phyloP scores from a whole-genome alignment of 2,113 vertebrate species.

The Campylorhamphus procurvoides region DNA sequence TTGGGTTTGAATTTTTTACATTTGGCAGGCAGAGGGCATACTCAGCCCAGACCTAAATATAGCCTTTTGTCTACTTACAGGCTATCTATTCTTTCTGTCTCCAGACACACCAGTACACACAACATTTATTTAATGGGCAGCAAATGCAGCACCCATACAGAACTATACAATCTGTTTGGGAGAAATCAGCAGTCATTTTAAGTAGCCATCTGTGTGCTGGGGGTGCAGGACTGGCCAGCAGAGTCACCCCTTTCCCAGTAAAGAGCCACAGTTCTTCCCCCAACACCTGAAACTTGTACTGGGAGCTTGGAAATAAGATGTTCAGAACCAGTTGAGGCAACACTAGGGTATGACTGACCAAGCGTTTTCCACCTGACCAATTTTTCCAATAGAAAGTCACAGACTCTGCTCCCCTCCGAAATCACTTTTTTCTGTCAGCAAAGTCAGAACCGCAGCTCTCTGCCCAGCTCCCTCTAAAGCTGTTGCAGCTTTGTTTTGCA shows the following conservation, averaged over 20 bases:
- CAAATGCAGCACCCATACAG: neutral
- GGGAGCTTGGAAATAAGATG: neutral
- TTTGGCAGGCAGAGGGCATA: conserved; percentile 59
- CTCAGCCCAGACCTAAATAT: conserved; percentile 30
- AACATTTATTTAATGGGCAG: neutral
- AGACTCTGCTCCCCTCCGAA: neutral
- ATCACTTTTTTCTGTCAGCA: neutral
- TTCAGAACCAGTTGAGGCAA: neutral
- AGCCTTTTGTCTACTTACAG: neutral
- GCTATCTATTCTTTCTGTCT: conserved; percentile 26
- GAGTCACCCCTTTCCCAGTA: neutral
- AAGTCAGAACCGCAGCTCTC: neutral
- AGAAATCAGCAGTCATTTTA: neutral
- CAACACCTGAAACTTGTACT: neutral
- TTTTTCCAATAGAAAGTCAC: neutral
- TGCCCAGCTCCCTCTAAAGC: neutral
- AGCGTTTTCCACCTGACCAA: neutral
- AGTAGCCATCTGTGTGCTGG: neutral
- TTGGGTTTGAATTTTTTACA: neutral
- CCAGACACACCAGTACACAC: neutral
- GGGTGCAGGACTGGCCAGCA: neutral
- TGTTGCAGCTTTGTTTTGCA: neutral
- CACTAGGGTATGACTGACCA: neutral
- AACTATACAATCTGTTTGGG: neutral
- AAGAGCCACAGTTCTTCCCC: neutral